These are phyloP conservation scores for Carassius gibelio DNA, from an alignment of 2,113 vertebrate species.

Conservation along the genomic window DNA sequence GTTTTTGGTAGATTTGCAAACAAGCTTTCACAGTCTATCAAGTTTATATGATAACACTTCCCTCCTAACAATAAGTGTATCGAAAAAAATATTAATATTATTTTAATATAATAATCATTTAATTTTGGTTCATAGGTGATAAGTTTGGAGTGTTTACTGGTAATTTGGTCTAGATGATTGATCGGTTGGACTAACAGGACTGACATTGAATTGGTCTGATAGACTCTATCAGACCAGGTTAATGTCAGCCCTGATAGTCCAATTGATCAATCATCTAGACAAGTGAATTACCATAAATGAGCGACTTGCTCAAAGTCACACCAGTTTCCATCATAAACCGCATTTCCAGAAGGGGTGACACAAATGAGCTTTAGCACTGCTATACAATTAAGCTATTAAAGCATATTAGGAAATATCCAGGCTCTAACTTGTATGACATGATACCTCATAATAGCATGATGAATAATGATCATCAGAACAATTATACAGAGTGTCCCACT, in stretches of 20 bases:
- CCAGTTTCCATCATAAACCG: not conserved
- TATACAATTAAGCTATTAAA: not conserved
- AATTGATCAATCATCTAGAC: not conserved
- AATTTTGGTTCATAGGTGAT: not conserved
- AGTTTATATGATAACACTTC: not conserved
- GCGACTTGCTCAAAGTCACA: not conserved
- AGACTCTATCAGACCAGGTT: not conserved
- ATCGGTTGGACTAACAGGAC: not conserved
- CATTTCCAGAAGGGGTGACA: not conserved
- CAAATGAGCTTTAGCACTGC: not conserved
- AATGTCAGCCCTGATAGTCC: not conserved
- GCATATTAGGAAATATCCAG: not conserved
- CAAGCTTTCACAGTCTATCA: not conserved
- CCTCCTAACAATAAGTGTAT: not conserved
- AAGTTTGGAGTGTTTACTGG: not conserved
- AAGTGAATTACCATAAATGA: not conserved
- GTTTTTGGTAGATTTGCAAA: not conserved
- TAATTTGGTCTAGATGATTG: not conserved
- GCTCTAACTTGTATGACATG: not conserved
- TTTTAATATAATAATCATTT: not conserved
- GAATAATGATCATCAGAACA: not conserved
- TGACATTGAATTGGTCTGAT: constrained; percentile 1
- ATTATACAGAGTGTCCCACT: not conserved
- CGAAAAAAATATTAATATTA: not conserved
- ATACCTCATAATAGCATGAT: not conserved